Evolutionary conservation across 2,888 invertebrate genomes (phyloP).

Genomic region (Oeneis ivallda): DNA sequence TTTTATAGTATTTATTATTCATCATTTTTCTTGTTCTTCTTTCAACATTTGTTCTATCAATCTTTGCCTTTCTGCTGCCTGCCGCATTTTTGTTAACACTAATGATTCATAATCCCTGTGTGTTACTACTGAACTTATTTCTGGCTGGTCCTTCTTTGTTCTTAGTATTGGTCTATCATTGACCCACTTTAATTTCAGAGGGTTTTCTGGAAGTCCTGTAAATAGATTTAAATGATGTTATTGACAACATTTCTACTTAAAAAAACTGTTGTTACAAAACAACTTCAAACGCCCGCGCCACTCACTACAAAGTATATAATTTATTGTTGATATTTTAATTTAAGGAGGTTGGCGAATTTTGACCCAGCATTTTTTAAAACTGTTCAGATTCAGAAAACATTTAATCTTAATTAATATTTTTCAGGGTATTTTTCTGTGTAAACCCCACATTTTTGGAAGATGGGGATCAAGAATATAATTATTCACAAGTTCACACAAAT

Average conservation of each 20-base stretch:
- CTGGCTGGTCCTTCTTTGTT: slow-evolving; percentile 54
- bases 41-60: slow-evolving; percentile 86
- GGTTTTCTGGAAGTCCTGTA: slow-evolving; percentile 85
- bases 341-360: too few species aligned
- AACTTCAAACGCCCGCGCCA: too few species aligned
- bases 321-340: too few species aligned
- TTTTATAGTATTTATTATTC: slow-evolving; percentile 19
- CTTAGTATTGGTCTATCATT: slow-evolving; percentile 73
- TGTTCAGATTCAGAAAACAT: too few species aligned
- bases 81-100: slow-evolving; percentile 89
- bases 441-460: too few species aligned
- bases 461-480: too few species aligned
- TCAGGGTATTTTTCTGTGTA: too few species aligned
- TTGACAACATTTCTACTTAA: neutral
- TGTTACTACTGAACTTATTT: slow-evolving; percentile 69
- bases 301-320: too few species aligned
- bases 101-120: slow-evolving; percentile 91
- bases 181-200: slow-evolving; percentile 87
- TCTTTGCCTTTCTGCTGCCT: slow-evolving; percentile 92
- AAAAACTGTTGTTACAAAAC: too few species aligned
- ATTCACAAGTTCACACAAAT: too few species aligned
- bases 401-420: too few species aligned
- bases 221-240: neutral
- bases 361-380: too few species aligned
- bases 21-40: slow-evolving; percentile 66